Conservation (phyloP, 2,797 vertebrate genomes). For the Nannoperca obscura region DNA sequence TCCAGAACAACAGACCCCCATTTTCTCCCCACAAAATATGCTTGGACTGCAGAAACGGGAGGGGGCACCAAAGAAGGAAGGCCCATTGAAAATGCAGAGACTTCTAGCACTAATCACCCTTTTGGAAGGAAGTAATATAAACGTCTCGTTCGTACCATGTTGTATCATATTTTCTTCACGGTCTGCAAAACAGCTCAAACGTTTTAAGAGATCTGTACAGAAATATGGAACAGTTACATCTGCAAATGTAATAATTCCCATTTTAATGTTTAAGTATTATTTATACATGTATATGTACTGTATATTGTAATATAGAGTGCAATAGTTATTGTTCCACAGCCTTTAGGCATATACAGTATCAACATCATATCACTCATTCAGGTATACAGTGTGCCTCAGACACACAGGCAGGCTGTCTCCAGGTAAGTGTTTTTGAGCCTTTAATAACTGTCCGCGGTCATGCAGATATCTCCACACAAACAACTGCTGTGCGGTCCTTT, state of each 20-base stretch:
- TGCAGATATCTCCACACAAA: constrained; percentile 30
- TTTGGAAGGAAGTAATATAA: constrained; percentile 54
- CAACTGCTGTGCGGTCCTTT: constrained; percentile 59
- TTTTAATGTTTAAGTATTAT: constrained; percentile 76
- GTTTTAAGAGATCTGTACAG: constrained; percentile 48
- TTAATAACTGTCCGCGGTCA: constrained; percentile 20
- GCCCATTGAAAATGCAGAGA: constrained; percentile 57
- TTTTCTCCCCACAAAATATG: constrained; percentile 61
- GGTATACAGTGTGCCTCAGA: constrained; percentile 63
- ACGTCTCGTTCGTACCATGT: constrained; percentile 58
- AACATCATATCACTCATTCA: constrained; percentile 67
- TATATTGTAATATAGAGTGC: constrained; percentile 83
- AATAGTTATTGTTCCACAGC: constrained; percentile 71
- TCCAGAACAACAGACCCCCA: constrained; percentile 4
- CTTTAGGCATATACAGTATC: constrained; percentile 45
- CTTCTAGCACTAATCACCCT: constrained; percentile 57
- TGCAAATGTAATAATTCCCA: constrained; percentile 49
- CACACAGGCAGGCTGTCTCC: constrained; percentile 49
- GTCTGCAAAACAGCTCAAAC: constrained; percentile 40
- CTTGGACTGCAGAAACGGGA: constrained; percentile 77
- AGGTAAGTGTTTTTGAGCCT: constrained; percentile 65
- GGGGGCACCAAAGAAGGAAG: constrained; percentile 41
- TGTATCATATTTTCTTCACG: constrained; percentile 72
- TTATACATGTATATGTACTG: constrained; percentile 82
- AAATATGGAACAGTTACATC: constrained; percentile 54